Evolutionary conservation across 1,140 invertebrate genomes (phyloP).

Genomic region (Pinna nobilis): DNA sequence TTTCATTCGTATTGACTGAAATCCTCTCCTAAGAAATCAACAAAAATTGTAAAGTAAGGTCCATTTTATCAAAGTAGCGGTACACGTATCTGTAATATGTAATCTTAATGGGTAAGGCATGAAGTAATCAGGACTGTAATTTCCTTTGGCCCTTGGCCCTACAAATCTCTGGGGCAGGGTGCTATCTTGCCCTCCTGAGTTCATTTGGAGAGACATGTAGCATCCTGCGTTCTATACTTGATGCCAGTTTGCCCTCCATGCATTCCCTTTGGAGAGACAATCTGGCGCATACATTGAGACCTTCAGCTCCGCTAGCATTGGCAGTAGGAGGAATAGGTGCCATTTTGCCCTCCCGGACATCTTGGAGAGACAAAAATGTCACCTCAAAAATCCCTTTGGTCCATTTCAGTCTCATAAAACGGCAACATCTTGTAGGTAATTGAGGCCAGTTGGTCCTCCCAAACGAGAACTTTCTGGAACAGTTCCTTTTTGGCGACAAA

Average conservation of each 20-base stretch:
- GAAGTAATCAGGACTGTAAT: neutral
- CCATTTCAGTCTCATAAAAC: constrained; percentile 20
- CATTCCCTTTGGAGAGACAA: constrained; percentile 35
- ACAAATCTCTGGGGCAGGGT: constrained; percentile 25
- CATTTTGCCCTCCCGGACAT: constrained; percentile 47
- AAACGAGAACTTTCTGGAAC: constrained; percentile 45
- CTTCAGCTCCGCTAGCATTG: constrained; percentile 12
- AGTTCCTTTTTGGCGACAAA: constrained; percentile 33
- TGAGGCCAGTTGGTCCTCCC: constrained; percentile 47
- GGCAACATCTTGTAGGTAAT: neutral
- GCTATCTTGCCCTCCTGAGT: constrained; percentile 47
- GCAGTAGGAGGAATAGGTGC: constrained; percentile 21
- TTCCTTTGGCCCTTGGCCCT: neutral
- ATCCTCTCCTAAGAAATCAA: too few species aligned
- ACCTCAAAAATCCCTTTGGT: constrained; percentile 36
- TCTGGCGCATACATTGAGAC: neutral
- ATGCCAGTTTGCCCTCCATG: constrained; percentile 59
- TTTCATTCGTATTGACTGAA: too few species aligned
- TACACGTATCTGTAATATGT: too few species aligned
- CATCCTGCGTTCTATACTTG: constrained; percentile 9
- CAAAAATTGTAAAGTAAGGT: too few species aligned
- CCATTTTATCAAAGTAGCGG: too few species aligned
- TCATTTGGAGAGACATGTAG: constrained; percentile 45
- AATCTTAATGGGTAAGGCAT: too few species aligned
- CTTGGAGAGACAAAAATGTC: constrained; percentile 48